A percentile compares a stretch with the other conserved stretches of the same genome.
These are phyloP conservation scores for Ostrea edulis DNA, from an alignment of 1,140 invertebrate genomes.

Conservation along the genomic window DNA sequence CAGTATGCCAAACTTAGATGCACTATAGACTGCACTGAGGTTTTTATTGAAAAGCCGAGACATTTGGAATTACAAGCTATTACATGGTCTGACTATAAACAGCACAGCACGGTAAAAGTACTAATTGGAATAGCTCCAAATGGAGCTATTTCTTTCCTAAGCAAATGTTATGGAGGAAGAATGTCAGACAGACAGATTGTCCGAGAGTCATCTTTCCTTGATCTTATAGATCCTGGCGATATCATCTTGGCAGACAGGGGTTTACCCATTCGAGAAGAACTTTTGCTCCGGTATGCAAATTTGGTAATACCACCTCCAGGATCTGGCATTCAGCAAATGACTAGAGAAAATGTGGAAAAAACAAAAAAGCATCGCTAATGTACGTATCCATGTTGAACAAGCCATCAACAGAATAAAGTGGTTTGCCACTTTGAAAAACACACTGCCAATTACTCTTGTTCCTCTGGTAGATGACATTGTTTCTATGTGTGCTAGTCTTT, in stretches of 20 bases:
- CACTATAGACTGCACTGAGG: too few relatives aligned
- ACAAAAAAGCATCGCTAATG: not conserved
- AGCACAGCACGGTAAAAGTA: slow-evolving; percentile 53
- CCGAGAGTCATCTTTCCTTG: slow-evolving; percentile 37
- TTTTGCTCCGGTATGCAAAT: slow-evolving; percentile 19
- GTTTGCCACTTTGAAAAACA: slow-evolving; percentile 2
- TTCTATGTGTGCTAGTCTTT: not conserved
- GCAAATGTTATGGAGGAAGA: slow-evolving; percentile 53
- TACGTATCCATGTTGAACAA: too few relatives aligned
- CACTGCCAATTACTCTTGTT: not conserved
- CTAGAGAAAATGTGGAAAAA: not conserved
- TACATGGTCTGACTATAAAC: slow-evolving; percentile 57
- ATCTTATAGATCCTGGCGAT: slow-evolving; percentile 33
- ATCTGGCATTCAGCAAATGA: slow-evolving; percentile 15
- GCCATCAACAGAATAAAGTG: not conserved
- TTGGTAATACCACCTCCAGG: not conserved
- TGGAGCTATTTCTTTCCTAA: slow-evolving; percentile 51
- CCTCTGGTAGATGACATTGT: too few relatives aligned
- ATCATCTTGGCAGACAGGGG: slow-evolving; percentile 43
- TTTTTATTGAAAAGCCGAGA: slow-evolving; percentile 29
- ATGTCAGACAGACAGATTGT: slow-evolving; percentile 58
- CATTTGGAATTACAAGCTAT: slow-evolving; percentile 40
- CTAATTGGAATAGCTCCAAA: too few relatives aligned
- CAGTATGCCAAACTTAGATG: not conserved
- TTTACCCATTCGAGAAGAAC: slow-evolving; percentile 44